A percentile compares a stretch with the other conserved stretches of the same genome.
Evolutionary conservation across 23 tunicate genomes (phyloP).

Genomic region (Ascidia mentula): DNA sequence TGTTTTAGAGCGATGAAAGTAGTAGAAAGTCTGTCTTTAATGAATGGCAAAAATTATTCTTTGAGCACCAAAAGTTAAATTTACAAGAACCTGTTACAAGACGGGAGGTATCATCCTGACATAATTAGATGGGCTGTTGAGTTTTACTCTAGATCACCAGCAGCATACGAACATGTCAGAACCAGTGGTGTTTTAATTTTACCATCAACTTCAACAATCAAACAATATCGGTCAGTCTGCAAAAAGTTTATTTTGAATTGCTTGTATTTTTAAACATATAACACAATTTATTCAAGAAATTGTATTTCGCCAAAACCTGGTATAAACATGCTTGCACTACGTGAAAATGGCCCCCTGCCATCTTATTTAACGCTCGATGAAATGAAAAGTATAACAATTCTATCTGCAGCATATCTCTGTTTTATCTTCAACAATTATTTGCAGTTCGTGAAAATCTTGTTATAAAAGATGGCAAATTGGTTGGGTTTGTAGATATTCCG

Average conservation of each 20-base stretch:
- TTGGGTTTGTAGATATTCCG: background rate
- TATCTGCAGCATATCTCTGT: too few relatives aligned
- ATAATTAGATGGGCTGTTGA: slow-evolving; percentile 4
- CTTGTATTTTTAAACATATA: background rate
- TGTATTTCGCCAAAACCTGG: background rate
- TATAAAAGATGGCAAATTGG: background rate
- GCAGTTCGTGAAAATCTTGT: background rate
- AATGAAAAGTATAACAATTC: slow-evolving; percentile 22
- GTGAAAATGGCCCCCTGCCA: background rate
- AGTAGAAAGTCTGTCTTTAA: too few relatives aligned
- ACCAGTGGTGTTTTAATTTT: background rate
- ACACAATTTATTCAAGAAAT: background rate
- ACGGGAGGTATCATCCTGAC: slow-evolving; percentile 16
- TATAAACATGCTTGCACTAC: background rate
- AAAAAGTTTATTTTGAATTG: background rate
- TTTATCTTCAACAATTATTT: background rate
- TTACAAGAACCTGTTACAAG: background rate
- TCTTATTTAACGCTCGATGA: background rate
- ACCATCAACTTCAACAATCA: slow-evolving; percentile 1
- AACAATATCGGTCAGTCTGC: background rate
- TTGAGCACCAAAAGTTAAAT: background rate
- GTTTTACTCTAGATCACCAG: slow-evolving; percentile 4
- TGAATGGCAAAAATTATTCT: background rate
- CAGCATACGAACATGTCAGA: slow-evolving; percentile 1
- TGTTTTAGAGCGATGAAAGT: too few relatives aligned